These are phyloP conservation scores for Genyomyrus donnyi DNA, from an alignment of 2,113 vertebrate genomes.

Conservation along the genomic window DNA sequence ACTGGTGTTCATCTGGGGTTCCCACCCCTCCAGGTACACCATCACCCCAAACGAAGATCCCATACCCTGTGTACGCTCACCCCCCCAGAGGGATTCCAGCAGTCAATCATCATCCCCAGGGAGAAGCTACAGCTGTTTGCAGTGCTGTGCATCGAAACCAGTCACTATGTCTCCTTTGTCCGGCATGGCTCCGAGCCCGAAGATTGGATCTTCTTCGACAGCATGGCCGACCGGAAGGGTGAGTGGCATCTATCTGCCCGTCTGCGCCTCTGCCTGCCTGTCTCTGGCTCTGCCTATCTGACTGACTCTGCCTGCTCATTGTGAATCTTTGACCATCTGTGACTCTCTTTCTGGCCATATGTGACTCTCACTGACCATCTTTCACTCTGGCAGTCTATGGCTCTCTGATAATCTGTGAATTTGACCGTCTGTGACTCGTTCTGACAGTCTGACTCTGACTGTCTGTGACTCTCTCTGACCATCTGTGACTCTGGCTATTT, in stretches of 20 bases:
- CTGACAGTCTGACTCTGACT: neutral
- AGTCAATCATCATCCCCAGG: conserved; percentile 29
- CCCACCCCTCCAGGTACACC: conserved; percentile 62
- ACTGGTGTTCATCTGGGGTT: neutral
- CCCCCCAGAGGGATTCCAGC: conserved; percentile 53
- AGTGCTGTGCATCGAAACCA: conserved; percentile 84
- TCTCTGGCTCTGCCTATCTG: neutral
- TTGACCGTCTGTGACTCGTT: neutral
- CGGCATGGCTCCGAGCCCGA: conserved; percentile 61
- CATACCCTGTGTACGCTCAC: conserved; percentile 47
- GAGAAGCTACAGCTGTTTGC: conserved; percentile 80
- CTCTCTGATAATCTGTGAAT: neutral
- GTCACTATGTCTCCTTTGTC: conserved; percentile 83
- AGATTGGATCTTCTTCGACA: conserved; percentile 88
- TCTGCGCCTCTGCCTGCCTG: neutral
- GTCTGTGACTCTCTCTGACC: neutral
- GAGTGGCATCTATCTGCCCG: conserved; percentile 26
- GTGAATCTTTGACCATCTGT: neutral
- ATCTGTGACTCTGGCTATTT: neutral
- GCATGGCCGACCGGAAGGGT: conserved; percentile 84
- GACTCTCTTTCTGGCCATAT: neutral
- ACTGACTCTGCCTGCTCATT: neutral
- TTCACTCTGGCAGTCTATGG: neutral
- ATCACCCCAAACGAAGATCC: conserved; percentile 49
- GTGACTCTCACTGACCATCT: neutral